These are phyloP conservation scores for Apodemus speciosus DNA, from an alignment of 2,113 vertebrate genomes.

Conservation along the genomic window DNA sequence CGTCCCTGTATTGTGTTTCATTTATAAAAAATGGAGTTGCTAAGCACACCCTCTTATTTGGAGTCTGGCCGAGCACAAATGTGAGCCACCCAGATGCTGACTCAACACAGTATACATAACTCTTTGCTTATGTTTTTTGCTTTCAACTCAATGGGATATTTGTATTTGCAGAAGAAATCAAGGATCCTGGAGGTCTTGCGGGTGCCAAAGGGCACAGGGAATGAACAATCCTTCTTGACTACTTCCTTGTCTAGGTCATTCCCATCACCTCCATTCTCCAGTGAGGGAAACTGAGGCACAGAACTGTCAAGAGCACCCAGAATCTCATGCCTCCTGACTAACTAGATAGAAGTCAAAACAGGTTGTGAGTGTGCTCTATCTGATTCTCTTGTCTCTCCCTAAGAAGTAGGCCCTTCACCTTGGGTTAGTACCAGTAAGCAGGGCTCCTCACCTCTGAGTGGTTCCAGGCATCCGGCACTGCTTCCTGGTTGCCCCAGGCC, in stretches of 20 bases:
- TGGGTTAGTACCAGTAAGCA: fast-evolving
- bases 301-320: neutral
- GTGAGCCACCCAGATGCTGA: neutral
- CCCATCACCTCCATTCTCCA: neutral
- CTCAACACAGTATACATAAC: fast-evolving
- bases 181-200: neutral
- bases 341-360: neutral
- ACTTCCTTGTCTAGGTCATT: fast-evolving
- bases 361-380: neutral
- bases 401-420: fast-evolving
- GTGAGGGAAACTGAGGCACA: neutral
- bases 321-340: neutral
- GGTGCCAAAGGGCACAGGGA: neutral
- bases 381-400: fast-evolving
- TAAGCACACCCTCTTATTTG: neutral
- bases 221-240: neutral
- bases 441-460: neutral
- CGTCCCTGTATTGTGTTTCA: neutral
- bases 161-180: fast-evolving
- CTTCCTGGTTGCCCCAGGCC: neutral
- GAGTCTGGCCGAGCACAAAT: neutral
- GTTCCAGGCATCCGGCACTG: neutral
- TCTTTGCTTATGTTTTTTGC: neutral
- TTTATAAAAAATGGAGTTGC: neutral
- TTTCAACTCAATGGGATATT: neutral